Evolutionary conservation across 2,797 vertebrate genomes (phyloP).

Genomic region (Sebastolobus altivelis): DNA sequence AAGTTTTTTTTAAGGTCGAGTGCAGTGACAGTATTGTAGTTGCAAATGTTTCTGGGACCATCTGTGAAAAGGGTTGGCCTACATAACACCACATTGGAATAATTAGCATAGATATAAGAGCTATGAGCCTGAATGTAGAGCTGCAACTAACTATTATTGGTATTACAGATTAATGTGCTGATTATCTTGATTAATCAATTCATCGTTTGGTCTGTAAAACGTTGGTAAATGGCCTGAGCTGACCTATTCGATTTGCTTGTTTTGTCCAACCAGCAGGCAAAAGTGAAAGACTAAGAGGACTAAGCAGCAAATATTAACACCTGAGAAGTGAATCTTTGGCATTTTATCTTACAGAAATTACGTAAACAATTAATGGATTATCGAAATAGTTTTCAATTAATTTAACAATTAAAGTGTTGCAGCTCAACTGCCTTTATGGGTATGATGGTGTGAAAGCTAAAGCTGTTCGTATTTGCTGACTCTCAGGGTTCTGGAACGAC

Average conservation of each 20-base stretch:
- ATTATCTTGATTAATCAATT: not conserved
- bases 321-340: not conserved
- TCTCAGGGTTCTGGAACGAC: constrained; percentile 87
- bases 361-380: not conserved
- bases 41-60: no score
- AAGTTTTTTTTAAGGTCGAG: no score
- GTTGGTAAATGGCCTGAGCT: not conserved
- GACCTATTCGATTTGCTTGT: not conserved
- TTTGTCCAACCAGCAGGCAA: not conserved
- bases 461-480: constrained; percentile 19
- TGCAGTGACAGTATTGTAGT: no score
- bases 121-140: not conserved
- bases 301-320: not conserved
- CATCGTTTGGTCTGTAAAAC: not conserved
- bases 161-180: not conserved
- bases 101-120: no score
- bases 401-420: not conserved
- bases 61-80: no score
- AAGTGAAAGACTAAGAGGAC: no score
- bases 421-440: not conserved
- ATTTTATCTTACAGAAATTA: not conserved
- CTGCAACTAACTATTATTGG: not conserved
- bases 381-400: not conserved
- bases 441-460: constrained; percentile 6
- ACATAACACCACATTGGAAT: not conserved